These are phyloP conservation scores for Apamea monoglypha DNA, from an alignment of 2,888 invertebrate genomes.

Conservation along the genomic window DNA sequence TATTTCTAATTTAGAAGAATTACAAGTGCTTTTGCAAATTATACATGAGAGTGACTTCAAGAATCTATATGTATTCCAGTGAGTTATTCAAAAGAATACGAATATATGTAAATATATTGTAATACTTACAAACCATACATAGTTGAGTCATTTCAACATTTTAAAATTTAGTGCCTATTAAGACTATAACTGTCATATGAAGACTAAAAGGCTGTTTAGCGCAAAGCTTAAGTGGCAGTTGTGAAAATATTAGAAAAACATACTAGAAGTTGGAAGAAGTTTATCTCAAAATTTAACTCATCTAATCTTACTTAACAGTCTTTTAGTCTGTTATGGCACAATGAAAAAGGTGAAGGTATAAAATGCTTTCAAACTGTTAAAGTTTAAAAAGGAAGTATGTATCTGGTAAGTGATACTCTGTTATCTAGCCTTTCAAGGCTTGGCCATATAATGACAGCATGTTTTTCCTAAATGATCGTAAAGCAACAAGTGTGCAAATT, in stretches of 20 bases:
- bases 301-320: conserved; percentile 26
- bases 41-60: conserved; percentile 86
- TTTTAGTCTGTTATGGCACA: conserved; percentile 19
- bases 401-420: conserved; percentile 23
- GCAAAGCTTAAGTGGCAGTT: background rate
- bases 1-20: conserved; percentile 85
- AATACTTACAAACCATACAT: conserved; percentile 59
- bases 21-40: conserved; percentile 88
- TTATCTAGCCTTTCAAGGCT: conserved; percentile 22
- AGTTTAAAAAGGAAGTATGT: conserved; percentile 17
- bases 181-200: conserved; percentile 14
- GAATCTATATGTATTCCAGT: conserved; percentile 85
- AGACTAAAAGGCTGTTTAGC: conserved; percentile 36
- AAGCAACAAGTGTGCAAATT: conserved; percentile 50
- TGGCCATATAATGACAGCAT: conserved; percentile 25
- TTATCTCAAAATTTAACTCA: conserved; percentile 8
- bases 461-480: conserved; percentile 44
- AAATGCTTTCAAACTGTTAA: conserved; percentile 62
- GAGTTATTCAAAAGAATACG: conserved; percentile 66
- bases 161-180: conserved; percentile 63
- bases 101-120: conserved; percentile 62
- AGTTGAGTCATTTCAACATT: conserved; percentile 59
- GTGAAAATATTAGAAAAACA: background rate
- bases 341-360: conserved; percentile 56
- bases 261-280: background rate